phyloP scores from a whole-genome alignment of 2,797 vertebrate species.

The Oreortyx pictus region DNA sequence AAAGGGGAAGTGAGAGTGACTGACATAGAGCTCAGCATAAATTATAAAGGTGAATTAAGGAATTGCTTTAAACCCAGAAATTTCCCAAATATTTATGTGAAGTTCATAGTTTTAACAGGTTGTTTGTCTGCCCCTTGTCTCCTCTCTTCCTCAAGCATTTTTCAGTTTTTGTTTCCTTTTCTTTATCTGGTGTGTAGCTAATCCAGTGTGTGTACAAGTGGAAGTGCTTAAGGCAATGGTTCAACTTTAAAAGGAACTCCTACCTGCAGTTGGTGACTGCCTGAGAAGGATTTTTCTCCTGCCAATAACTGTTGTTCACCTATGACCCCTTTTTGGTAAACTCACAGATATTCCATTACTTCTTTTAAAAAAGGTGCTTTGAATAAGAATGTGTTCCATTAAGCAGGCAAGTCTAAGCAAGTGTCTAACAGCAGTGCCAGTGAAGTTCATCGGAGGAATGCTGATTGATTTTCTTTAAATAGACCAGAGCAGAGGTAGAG shows the following conservation, averaged over 20 bases:
- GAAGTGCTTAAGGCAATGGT: constrained; percentile 4
- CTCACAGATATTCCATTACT: background rate
- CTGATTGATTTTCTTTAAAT: constrained; percentile 65
- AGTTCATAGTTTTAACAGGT: background rate
- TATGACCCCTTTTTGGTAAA: constrained; percentile 9
- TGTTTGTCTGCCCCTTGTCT: background rate
- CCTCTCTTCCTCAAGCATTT: background rate
- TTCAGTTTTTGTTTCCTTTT: background rate
- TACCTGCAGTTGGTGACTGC: background rate
- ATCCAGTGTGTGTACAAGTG: background rate
- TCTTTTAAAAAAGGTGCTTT: background rate
- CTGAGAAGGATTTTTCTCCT: background rate
- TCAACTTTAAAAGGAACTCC: constrained; percentile 42
- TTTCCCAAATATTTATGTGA: background rate
- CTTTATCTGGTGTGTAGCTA: background rate
- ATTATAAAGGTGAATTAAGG: background rate
- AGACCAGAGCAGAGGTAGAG: background rate
- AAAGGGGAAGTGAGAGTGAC: too few species aligned
- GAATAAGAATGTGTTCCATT: constrained; percentile 52
- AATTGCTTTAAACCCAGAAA: background rate
- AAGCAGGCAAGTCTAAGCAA: constrained; percentile 32
- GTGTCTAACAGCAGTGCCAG: background rate
- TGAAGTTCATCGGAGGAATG: constrained; percentile 62
- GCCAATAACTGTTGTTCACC: constrained; percentile 11
- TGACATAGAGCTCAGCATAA: background rate